Conservation (phyloP, 1,140 invertebrate genomes). For the Diorhabda carinulata region DNA sequence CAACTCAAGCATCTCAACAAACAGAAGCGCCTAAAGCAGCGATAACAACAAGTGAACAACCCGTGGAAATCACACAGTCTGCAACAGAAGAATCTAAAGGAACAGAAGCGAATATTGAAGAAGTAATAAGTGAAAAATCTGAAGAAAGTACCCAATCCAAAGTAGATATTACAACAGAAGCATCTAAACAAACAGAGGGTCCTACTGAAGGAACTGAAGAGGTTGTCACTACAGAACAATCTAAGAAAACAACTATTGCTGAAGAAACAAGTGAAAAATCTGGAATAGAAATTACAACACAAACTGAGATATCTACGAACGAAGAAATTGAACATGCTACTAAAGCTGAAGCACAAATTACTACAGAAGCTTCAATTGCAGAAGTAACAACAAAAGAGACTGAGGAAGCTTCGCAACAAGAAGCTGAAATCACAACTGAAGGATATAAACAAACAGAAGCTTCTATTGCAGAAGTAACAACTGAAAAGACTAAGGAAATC, state of each 20-base stretch:
- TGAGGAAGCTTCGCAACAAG: not conserved
- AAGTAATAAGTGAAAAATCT: not conserved
- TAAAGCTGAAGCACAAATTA: slow-evolving; percentile 4
- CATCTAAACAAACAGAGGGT: not conserved
- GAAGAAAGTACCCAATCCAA: not conserved
- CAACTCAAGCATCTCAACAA: slow-evolving; percentile 19
- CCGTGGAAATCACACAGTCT: not conserved
- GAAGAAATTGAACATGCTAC: not conserved
- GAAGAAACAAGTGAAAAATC: slow-evolving; percentile 8
- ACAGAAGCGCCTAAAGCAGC: not conserved
- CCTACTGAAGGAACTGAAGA: not conserved
- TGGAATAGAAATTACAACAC: slow-evolving; percentile 11
- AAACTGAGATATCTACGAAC: not conserved
- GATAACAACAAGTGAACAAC: not conserved
- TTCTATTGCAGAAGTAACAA: not conserved
- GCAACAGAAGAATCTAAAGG: not conserved
- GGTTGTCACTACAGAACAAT: not conserved
- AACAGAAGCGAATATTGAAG: slow-evolving; percentile 6
- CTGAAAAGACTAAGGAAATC: not conserved
- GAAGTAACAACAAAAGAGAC: slow-evolving; percentile 14
- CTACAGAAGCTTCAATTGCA: not conserved
- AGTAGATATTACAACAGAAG: not conserved
- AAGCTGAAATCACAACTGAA: slow-evolving; percentile 6
- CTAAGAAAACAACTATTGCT: slow-evolving; percentile 11
- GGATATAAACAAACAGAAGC: slow-evolving; percentile 11